These are phyloP conservation scores for Odobenus rosmarus DNA, from an alignment of 2,113 vertebrate genomes.

Conservation along the genomic window DNA sequence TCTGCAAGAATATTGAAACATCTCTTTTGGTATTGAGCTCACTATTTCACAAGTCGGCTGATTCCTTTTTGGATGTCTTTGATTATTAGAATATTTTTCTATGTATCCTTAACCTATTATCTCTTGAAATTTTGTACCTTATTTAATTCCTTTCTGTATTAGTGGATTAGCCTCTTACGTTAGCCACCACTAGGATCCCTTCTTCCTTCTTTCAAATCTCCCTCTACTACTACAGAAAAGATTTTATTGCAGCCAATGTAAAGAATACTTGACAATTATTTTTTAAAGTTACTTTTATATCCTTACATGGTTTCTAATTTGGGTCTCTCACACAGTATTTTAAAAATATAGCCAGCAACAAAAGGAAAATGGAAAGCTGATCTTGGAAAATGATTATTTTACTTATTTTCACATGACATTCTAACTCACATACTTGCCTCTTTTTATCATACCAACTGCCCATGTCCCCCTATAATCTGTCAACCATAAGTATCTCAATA, in stretches of 20 bases:
- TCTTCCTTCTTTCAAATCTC: background rate
- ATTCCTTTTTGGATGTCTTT: constrained; percentile 29
- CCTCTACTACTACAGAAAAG: background rate
- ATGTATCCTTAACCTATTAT: background rate
- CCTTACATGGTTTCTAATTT: constrained; percentile 44
- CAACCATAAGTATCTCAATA: background rate
- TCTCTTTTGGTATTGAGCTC: background rate
- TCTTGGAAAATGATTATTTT: constrained; percentile 45
- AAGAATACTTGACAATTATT: constrained; percentile 32
- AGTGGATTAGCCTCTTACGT: constrained; percentile 13
- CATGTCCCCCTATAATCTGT: background rate
- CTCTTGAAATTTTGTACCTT: constrained; percentile 19
- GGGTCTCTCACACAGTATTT: constrained; percentile 2
- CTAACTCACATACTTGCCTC: background rate
- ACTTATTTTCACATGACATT: constrained; percentile 20
- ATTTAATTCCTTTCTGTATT: constrained; percentile 33
- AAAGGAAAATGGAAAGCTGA: constrained; percentile 22
- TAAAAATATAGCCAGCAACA: constrained; percentile 47
- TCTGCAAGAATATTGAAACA: constrained; percentile 12
- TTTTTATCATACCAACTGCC: background rate
- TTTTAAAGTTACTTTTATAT: constrained; percentile 3
- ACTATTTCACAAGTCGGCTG: constrained; percentile 14
- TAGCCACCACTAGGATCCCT: background rate
- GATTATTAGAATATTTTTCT: constrained; percentile 6
- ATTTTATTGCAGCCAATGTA: background rate